phyloP scores from a whole-genome alignment of 37 sponge, comb jelly and placozoan genomes.

The Agelas oroides region DNA sequence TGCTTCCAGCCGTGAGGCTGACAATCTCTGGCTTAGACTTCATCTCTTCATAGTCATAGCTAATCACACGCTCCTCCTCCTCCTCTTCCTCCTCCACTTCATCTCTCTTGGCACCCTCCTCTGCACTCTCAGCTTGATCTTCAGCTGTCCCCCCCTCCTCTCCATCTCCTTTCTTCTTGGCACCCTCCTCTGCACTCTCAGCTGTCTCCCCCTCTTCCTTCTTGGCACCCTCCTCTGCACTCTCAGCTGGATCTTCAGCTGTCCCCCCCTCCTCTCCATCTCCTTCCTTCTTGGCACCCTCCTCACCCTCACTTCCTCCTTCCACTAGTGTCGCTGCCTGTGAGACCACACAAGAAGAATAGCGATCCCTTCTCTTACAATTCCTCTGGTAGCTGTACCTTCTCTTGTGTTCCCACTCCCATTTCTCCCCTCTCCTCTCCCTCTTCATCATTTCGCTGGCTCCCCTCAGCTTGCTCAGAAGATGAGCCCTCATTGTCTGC shows the following conservation, averaged over 20 bases:
- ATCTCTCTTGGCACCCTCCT: neutral
- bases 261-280: slow-evolving; percentile 19
- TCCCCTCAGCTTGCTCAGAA: too few species aligned
- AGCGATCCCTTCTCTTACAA: too few species aligned
- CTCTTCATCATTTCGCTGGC: too few species aligned
- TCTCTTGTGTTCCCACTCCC: too few species aligned
- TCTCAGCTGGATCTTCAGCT: slow-evolving; percentile 10
- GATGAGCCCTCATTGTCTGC: too few species aligned
- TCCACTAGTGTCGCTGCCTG: neutral
- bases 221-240: slow-evolving; percentile 28
- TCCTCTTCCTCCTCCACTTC: slow-evolving; percentile 9
- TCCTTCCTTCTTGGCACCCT: slow-evolving; percentile 2
- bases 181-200: slow-evolving; percentile 21
- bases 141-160: slow-evolving; percentile 6
- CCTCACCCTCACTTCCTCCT: too few species aligned
- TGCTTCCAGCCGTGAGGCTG: slow-evolving; percentile 15
- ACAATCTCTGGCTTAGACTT: slow-evolving; percentile 58
- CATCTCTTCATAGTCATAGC: slow-evolving; percentile 54
- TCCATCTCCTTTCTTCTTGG: neutral
- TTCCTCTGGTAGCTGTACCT: too few species aligned
- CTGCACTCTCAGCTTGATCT: slow-evolving; percentile 29
- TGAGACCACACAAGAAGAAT: too few species aligned
- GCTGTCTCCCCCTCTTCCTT: slow-evolving; percentile 5
- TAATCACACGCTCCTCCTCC: slow-evolving; percentile 17
- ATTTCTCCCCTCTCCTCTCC: too few species aligned